These are phyloP conservation scores for Hirtodrosophila confusa DNA, from an alignment of 2,888 invertebrate species.

Conservation along the genomic window DNA sequence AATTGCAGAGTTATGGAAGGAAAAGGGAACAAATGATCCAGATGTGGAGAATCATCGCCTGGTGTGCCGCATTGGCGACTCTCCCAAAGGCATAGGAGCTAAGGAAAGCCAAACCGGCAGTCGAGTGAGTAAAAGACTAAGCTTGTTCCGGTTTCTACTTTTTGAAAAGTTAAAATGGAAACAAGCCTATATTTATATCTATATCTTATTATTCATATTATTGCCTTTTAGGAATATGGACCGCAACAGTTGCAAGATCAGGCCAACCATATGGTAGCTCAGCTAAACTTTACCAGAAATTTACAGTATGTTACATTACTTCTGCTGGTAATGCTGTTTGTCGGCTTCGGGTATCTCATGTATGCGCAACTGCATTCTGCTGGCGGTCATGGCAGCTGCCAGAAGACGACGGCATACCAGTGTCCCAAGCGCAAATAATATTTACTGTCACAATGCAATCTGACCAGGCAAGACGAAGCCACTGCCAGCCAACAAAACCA, in stretches of 20 bases:
- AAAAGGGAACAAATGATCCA: constrained; percentile 85
- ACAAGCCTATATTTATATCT: too few species aligned
- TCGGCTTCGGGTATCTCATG: constrained; percentile 84
- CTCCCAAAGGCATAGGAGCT: neutral
- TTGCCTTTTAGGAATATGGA: neutral
- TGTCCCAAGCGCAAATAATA: constrained; percentile 74
- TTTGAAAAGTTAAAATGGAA: too few species aligned
- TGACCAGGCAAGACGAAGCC: constrained; percentile 74
- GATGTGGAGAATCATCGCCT: constrained; percentile 89
- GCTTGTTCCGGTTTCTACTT: neutral
- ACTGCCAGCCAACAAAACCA: constrained; percentile 42
- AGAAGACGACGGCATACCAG: constrained; percentile 28
- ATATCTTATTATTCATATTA: too few species aligned
- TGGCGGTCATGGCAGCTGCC: neutral
- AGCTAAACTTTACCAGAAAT: constrained; percentile 85
- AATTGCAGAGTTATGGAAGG: constrained; percentile 90
- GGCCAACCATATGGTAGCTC: constrained; percentile 84
- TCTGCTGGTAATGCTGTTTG: constrained; percentile 84
- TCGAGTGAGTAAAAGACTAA: constrained; percentile 1
- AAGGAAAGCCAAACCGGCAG: neutral
- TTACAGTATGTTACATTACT: constrained; percentile 85
- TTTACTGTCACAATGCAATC: constrained; percentile 80
- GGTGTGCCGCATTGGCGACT: constrained; percentile 85
- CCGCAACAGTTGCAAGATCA: constrained; percentile 82
- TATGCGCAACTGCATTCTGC: constrained; percentile 77